phyloP scores from a whole-genome alignment of 2,113 vertebrate species.

The Anolis carolinensis region DNA sequence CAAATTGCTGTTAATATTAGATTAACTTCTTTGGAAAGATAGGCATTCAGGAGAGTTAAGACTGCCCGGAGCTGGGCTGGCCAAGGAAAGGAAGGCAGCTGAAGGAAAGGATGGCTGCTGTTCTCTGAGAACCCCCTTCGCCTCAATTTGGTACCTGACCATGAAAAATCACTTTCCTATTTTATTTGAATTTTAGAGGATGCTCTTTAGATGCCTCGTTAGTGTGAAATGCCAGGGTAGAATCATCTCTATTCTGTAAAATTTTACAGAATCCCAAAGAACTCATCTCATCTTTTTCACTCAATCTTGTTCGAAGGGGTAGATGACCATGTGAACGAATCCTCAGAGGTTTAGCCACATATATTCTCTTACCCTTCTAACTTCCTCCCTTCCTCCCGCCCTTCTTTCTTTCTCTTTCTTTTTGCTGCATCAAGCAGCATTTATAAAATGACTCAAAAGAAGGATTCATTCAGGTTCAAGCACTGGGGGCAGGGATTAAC shows the following conservation, averaged over 20 bases:
- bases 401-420: not conserved
- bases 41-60: constrained; percentile 48
- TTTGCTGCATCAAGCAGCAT: not conserved
- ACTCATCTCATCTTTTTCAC: not conserved
- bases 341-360: constrained; percentile 29
- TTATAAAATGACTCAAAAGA: constrained; percentile 7
- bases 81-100: constrained; percentile 59
- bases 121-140: constrained; percentile 41
- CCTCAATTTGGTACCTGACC: not conserved
- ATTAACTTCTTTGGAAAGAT: constrained; percentile 72
- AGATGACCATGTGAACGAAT: not conserved
- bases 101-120: constrained; percentile 52
- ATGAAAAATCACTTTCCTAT: not conserved
- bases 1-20: constrained; percentile 69
- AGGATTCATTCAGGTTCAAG: not conserved
- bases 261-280: not conserved
- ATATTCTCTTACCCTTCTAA: fast-evolving
- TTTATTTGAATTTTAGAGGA: not conserved
- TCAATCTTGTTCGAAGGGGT: not conserved
- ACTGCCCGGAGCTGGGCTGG: constrained; percentile 43
- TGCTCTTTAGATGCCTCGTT: not conserved
- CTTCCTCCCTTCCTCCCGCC: not conserved
- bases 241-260: not conserved
- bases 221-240: not conserved
- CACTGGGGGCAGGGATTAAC: not conserved